phyloP scores from a whole-genome alignment of 1,140 invertebrate species.

The Eufriesea mexicana region DNA sequence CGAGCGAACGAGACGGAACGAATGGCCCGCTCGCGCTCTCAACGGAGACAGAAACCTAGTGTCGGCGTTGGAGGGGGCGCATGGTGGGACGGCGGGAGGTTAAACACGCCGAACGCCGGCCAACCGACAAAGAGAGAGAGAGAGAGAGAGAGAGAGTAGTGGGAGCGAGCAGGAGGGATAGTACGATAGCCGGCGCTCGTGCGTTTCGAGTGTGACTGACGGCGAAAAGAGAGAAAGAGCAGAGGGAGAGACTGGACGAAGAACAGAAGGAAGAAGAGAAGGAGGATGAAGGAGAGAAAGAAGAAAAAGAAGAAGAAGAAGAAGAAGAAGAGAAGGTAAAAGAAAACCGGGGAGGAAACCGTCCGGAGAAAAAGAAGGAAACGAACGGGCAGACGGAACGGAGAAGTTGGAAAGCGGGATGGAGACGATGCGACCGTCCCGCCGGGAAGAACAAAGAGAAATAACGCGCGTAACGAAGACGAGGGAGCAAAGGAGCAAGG shows the following conservation, averaged over 20 bases:
- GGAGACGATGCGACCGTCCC: conserved; percentile 3
- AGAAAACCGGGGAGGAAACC: conserved; percentile 7
- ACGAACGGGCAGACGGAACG: conserved; percentile 6
- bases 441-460: conserved; percentile 24
- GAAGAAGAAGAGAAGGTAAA: not conserved
- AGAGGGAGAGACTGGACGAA: conserved; percentile 1
- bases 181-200: conserved; percentile 60
- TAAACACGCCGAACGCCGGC: conserved; percentile 51
- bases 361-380: conserved; percentile 26
- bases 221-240: conserved; percentile 7
- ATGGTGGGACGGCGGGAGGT: conserved; percentile 56
- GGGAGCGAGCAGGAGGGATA: conserved; percentile 25
- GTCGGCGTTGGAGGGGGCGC: conserved; percentile 51
- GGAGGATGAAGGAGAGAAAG: conserved; percentile 16
- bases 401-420: conserved; percentile 2
- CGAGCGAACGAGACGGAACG: conserved; percentile 65
- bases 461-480: conserved; percentile 26
- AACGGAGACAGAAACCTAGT: conserved; percentile 58
- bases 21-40: conserved; percentile 47
- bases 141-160: not conserved
- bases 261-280: conserved; percentile 9
- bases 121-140: conserved; percentile 23
- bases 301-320: conserved; percentile 3
- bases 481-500: conserved; percentile 28
- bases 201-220: conserved; percentile 64